Percentiles rank a stretch among this genome's conserved stretches.
phyloP scores from a whole-genome alignment of 2,888 invertebrate genomes.

The Diloba caeruleocephala region DNA sequence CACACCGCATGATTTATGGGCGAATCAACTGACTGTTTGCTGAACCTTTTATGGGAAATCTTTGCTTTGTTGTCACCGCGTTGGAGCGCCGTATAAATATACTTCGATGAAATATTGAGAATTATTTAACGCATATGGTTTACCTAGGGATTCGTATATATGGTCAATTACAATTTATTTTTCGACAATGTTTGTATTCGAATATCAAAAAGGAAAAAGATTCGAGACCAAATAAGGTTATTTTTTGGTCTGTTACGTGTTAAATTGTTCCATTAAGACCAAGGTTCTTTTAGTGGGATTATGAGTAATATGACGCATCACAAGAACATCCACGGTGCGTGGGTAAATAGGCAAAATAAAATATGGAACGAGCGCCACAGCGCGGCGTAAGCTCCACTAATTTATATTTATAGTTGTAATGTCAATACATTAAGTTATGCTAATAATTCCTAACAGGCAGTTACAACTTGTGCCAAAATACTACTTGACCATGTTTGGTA shows the following conservation, averaged over 20 bases:
- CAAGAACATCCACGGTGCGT: constrained; percentile 16
- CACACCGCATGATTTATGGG: constrained; percentile 79
- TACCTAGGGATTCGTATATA: constrained; percentile 21
- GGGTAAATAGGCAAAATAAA: constrained; percentile 10
- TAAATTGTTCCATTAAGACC: constrained; percentile 8
- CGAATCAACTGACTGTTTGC: constrained; percentile 69
- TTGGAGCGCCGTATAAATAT: constrained; percentile 57
- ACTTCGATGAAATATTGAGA: constrained; percentile 59
- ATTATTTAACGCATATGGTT: constrained; percentile 35
- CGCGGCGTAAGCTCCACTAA: too few relatives aligned
- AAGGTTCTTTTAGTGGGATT: too few relatives aligned
- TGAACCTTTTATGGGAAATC: constrained; percentile 77
- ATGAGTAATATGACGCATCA: constrained; percentile 19
- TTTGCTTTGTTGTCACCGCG: constrained; percentile 66
- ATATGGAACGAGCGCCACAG: too few relatives aligned
- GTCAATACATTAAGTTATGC: neutral
- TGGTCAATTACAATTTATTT: constrained; percentile 37
- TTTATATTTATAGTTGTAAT: neutral
- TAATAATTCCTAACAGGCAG: constrained; percentile 16
- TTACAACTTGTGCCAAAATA: constrained; percentile 28
- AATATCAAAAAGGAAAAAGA: constrained; percentile 12
- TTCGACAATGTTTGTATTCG: constrained; percentile 7
- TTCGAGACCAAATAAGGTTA: constrained; percentile 12
- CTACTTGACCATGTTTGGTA: constrained; percentile 19
- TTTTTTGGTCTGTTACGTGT: constrained; percentile 9